Base-by-base conservation (phyloP, 1,140 invertebrate genomes). In the Trichonephila clavata region DNA sequence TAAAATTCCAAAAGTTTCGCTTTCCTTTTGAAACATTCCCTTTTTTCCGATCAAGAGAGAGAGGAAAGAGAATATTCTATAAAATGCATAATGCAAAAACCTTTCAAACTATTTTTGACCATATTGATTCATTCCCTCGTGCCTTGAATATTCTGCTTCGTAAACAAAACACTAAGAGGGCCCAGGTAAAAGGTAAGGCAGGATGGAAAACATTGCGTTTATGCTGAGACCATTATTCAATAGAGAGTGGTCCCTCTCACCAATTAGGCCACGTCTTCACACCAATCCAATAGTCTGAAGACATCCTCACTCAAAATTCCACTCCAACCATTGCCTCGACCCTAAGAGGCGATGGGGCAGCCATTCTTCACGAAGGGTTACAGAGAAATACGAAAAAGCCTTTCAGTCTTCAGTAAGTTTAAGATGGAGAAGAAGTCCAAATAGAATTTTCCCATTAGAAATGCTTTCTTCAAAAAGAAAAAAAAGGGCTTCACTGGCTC, bases 371-470 rank as follows among this genome's bases (percentile, higher is more conserved):
- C 2, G 18, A 24, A 83, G 24, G 81, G 43, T 20, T 21, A 57
- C 24, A 24, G 39, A 50, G 24, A 83, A 83, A 83, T 57, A 83
- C 43, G 81, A 50, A 50, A n/a, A 83, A 83, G 57, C 81, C 81
- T 83, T 83, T 83, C 81, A 83, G 43, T 83, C 81, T 50, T 83
- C 81, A 57, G 81, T 43, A 83, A 83, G 81, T 83, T 83, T 83
- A 83, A 83, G 81, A 83, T 50, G 81, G 81, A 20, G 81, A 50
- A 83, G 81, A 83, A 83, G 81, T 83, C 81, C 81, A 83, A 83
- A 83, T 83, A 83, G 81, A 83, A 83, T 83, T 83, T 83, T 59
- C 81, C 81, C 81, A 83, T 83, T 83, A 83, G 81, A 83, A 83
- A 83, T 83, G 81, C 81, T 83, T 83, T 83, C 81, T 50, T 83